A percentile compares a stretch with the other conserved stretches of the same genome.
Evolutionary conservation across 2,113 vertebrate genomes (phyloP).

Genomic region (Melanocharis versteri): DNA sequence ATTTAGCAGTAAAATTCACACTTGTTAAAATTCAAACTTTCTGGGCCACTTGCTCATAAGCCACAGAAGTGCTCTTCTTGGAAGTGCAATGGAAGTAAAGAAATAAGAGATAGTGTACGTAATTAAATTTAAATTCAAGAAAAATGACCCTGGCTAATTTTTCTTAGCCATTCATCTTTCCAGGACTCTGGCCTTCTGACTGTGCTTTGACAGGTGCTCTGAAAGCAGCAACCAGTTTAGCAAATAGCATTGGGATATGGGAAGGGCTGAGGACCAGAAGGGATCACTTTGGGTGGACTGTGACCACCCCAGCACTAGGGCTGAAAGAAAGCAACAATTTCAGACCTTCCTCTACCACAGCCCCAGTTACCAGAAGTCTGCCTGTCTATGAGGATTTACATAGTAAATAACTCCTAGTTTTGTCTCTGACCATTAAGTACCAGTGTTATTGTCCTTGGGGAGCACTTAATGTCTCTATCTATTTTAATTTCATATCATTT

Average conservation of each 20-base stretch:
- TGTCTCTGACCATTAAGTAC: constrained; percentile 39
- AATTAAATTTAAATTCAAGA: neutral
- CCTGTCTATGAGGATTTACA: neutral
- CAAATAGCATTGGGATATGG: neutral
- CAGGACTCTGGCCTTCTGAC: neutral
- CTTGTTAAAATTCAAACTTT: neutral
- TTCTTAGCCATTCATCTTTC: neutral
- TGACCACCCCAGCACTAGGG: neutral
- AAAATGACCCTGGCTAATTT: neutral
- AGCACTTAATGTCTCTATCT: constrained; percentile 47
- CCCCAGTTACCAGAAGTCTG: neutral
- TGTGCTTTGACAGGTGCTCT: neutral
- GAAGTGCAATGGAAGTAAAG: neutral
- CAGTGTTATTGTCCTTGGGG: constrained; percentile 22
- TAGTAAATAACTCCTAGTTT: constrained; percentile 27
- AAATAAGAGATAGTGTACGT: neutral
- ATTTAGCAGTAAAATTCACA: neutral
- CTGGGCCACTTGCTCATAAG: neutral
- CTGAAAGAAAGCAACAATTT: neutral
- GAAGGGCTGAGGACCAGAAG: neutral
- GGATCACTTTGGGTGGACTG: neutral
- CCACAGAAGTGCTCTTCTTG: neutral
- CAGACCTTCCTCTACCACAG: neutral
- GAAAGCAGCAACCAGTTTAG: neutral
- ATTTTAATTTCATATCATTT: constrained; percentile 64